These are phyloP conservation scores for Crossocerus cetratus DNA, from an alignment of 2,888 invertebrate genomes.

Conservation along the genomic window DNA sequence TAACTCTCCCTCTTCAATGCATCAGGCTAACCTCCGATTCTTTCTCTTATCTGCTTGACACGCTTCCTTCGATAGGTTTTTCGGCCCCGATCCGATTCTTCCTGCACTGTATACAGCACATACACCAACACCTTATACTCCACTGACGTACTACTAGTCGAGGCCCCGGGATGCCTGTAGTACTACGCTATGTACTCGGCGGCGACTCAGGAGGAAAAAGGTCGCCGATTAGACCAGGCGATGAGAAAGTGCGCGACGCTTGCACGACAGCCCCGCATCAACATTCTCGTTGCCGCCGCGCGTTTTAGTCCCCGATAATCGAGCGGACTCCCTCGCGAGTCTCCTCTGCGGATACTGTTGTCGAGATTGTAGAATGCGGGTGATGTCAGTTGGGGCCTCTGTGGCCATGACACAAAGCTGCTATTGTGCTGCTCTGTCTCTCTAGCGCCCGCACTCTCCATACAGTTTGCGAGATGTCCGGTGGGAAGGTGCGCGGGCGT, in stretches of 20 bases:
- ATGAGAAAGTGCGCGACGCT: slow-evolving; percentile 38
- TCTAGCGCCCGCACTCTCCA: too few relatives aligned
- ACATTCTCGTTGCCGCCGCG: slow-evolving; percentile 25
- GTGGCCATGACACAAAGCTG: not conserved
- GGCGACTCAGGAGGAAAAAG: not conserved
- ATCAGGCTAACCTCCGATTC: slow-evolving; percentile 48
- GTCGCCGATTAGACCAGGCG: slow-evolving; percentile 24
- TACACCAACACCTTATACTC: too few relatives aligned
- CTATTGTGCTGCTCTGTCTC: too few relatives aligned
- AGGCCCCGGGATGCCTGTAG: too few relatives aligned
- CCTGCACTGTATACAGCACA: too few relatives aligned
- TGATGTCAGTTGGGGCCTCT: slow-evolving; percentile 1
- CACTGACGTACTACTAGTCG: too few relatives aligned
- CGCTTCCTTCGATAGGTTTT: slow-evolving; percentile 19
- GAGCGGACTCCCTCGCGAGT: not conserved
- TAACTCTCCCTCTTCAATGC: slow-evolving; percentile 23
- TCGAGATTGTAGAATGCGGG: not conserved
- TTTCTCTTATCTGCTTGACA: slow-evolving; percentile 25
- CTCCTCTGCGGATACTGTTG: not conserved
- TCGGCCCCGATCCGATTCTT: not conserved
- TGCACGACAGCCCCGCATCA: slow-evolving; percentile 22
- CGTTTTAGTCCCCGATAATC: slow-evolving; percentile 20
- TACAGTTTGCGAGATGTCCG: too few relatives aligned
- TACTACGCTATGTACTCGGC: not conserved
- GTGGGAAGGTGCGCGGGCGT: too few relatives aligned